phyloP scores from a whole-genome alignment of 1,140 invertebrate species.

The Goniozus legneri region DNA sequence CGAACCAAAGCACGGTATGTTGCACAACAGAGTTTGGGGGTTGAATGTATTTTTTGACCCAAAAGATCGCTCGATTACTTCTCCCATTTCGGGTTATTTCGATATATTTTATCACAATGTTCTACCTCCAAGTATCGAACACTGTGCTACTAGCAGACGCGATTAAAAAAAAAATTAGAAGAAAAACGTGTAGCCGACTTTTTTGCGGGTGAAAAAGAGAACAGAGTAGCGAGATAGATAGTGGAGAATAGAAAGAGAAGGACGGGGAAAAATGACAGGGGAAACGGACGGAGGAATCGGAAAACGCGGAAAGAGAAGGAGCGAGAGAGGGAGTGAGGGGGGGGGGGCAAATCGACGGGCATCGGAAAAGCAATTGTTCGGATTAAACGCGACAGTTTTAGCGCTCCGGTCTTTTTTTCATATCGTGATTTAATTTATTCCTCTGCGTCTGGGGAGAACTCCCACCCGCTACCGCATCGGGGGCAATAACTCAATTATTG shows the following conservation, averaged over 20 bases:
- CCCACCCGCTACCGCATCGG: conserved; percentile 20
- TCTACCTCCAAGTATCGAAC: too few relatives aligned
- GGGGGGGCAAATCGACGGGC: conserved; percentile 28
- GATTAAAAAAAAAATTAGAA: too few relatives aligned
- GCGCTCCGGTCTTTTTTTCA: conserved; percentile 29
- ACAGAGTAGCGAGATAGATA: conserved; percentile 1
- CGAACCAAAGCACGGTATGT: too few relatives aligned
- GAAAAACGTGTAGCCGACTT: too few relatives aligned
- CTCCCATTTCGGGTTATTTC: too few relatives aligned
- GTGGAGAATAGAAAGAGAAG: not conserved
- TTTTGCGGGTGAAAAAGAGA: too few relatives aligned
- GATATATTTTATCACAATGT: too few relatives aligned
- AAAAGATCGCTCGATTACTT: too few relatives aligned
- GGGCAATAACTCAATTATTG: conserved; percentile 24
- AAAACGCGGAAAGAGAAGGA: conserved; percentile 7
- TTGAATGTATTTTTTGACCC: too few relatives aligned
- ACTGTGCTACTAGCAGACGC: too few relatives aligned
- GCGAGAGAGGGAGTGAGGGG: conserved; percentile 21
- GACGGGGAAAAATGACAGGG: not conserved
- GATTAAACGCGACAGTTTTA: conserved; percentile 35
- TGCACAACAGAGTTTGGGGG: too few relatives aligned
- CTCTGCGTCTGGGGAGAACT: too few relatives aligned
- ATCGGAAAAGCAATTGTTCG: conserved; percentile 39
- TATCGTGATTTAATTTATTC: conserved; percentile 36
- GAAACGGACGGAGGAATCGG: not conserved